These are phyloP conservation scores for Cinara cedri DNA, from an alignment of 2,888 invertebrate genomes.

Conservation along the genomic window DNA sequence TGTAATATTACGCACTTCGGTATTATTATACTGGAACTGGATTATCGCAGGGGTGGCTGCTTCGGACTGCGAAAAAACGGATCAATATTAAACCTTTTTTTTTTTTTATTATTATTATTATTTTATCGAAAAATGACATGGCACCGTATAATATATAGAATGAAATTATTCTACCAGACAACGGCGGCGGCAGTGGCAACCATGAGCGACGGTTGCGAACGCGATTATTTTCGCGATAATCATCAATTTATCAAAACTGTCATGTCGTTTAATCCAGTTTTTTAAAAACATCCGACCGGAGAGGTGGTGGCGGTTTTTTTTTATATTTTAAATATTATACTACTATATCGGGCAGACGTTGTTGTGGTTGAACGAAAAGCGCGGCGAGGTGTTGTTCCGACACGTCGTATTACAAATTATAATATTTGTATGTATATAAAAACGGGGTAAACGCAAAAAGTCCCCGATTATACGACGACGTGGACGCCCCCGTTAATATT, in stretches of 20 bases:
- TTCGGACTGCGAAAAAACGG: not conserved
- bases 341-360: not conserved
- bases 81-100: slow-evolving; percentile 36
- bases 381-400: not conserved
- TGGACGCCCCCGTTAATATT: too few relatives aligned
- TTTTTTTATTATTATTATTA: too few relatives aligned
- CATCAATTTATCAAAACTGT: slow-evolving; percentile 42
- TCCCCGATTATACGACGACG: too few relatives aligned
- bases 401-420: too few relatives aligned
- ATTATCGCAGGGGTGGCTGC: too few relatives aligned
- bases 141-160: not conserved
- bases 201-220: too few relatives aligned
- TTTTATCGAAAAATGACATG: slow-evolving; percentile 11
- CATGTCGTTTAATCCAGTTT: slow-evolving; percentile 15
- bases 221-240: slow-evolving; percentile 31
- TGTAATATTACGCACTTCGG: too few relatives aligned
- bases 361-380: not conserved
- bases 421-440: too few relatives aligned
- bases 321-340: not conserved
- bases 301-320: not conserved
- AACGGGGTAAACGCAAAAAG: too few relatives aligned
- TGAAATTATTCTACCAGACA: slow-evolving; percentile 5
- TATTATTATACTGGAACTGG: too few relatives aligned
- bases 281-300: not conserved
- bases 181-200: not conserved